These are phyloP conservation scores for Crotalus adamanteus DNA, from an alignment of 2,797 vertebrate genomes.

Conservation along the genomic window DNA sequence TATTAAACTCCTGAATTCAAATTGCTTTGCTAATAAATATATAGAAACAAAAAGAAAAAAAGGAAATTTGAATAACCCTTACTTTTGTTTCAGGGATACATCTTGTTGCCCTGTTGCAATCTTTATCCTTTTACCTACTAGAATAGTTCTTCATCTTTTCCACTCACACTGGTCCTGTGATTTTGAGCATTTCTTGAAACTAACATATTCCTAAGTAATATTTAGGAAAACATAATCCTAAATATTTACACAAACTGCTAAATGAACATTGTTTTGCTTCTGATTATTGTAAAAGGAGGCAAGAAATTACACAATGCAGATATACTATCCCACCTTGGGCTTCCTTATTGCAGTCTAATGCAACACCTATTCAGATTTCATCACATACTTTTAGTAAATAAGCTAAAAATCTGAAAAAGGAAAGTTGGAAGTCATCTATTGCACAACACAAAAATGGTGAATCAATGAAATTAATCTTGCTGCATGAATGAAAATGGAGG, in stretches of 20 bases:
- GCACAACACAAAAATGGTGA: neutral
- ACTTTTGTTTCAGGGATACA: neutral
- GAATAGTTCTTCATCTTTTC: neutral
- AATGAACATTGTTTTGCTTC: neutral
- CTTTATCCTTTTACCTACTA: neutral
- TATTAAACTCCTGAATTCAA: neutral
- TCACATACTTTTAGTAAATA: neutral
- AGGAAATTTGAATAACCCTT: neutral
- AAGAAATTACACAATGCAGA: neutral
- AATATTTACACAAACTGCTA: neutral
- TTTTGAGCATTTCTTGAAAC: neutral
- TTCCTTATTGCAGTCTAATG: neutral
- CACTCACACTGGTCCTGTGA: neutral
- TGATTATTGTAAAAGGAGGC: neutral
- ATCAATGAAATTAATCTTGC: neutral
- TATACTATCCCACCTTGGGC: neutral
- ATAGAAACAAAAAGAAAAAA: neutral
- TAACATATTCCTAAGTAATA: neutral
- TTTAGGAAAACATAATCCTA: neutral
- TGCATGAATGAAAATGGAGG: neutral
- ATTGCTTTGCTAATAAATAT: neutral
- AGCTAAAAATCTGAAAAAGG: neutral
- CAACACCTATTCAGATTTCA: neutral
- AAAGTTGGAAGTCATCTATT: neutral
- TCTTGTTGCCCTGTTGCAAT: neutral